These are phyloP conservation scores for Charadrius vociferus DNA, from an alignment of 2,113 vertebrate species.

Conservation along the genomic window DNA sequence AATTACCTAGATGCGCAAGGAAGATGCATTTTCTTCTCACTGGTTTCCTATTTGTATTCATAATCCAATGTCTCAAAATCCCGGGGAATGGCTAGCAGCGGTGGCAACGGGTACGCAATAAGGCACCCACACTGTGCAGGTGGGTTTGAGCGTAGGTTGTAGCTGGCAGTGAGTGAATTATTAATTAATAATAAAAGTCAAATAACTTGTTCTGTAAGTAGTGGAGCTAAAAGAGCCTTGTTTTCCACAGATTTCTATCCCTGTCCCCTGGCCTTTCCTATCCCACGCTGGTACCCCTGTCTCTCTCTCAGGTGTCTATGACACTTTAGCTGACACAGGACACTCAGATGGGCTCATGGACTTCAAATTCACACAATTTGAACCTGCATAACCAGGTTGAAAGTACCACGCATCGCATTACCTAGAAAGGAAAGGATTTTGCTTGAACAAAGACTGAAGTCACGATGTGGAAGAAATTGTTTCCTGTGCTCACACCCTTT, in stretches of 20 bases:
- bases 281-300: fast-evolving
- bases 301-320: background rate
- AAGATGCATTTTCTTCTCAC: slow-evolving; percentile 12
- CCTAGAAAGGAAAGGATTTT: background rate
- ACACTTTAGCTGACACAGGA: background rate
- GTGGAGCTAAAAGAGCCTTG: background rate
- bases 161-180: background rate
- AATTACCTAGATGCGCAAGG: background rate
- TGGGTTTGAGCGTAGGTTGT: background rate
- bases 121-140: background rate
- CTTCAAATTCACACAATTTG: background rate
- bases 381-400: background rate
- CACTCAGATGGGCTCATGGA: background rate
- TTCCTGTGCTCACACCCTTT: background rate
- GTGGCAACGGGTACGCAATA: background rate
- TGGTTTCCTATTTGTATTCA: background rate
- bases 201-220: background rate
- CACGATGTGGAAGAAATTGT: background rate
- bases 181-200: background rate
- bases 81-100: background rate
- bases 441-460: background rate
- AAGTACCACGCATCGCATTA: background rate
- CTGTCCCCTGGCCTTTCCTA: background rate
- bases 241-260: background rate
- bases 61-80: background rate